Evolutionary conservation across 2,888 invertebrate species (phyloP).

Genomic region (Belgica antarctica): DNA sequence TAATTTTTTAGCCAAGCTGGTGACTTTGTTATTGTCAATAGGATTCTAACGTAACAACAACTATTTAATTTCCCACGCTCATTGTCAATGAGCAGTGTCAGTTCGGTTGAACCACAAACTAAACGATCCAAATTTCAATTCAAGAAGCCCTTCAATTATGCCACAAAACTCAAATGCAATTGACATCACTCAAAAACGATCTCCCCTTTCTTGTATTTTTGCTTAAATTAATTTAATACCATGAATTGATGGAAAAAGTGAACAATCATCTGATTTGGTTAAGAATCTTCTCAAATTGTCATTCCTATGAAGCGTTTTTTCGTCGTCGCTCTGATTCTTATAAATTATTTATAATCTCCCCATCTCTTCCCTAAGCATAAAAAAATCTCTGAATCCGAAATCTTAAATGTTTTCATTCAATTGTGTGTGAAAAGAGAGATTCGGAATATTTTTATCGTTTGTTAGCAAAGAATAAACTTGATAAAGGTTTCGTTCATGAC

Average conservation of each 20-base stretch:
- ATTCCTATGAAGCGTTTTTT: slow-evolving; percentile 2
- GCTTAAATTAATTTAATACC: slow-evolving; percentile 33
- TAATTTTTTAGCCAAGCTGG: too few species aligned
- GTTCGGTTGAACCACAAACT: too few species aligned
- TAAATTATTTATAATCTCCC: slow-evolving; percentile 10
- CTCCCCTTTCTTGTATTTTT: background rate
- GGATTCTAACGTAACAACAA: too few species aligned
- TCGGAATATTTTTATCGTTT: background rate
- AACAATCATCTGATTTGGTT: slow-evolving; percentile 39
- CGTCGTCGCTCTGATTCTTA: background rate
- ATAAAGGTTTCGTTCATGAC: background rate
- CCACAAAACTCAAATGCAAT: too few species aligned
- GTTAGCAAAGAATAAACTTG: too few species aligned
- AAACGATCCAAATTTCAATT: too few species aligned
- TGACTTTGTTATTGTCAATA: too few species aligned
- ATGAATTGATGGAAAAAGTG: slow-evolving; percentile 20
- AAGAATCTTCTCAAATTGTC: slow-evolving; percentile 28
- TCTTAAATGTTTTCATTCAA: background rate
- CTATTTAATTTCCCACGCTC: too few species aligned
- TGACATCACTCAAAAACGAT: too few species aligned
- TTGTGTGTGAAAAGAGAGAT: background rate
- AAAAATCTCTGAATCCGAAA: background rate
- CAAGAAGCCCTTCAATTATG: too few species aligned
- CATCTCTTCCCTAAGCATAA: background rate
- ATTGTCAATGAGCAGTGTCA: too few species aligned